A percentile compares a stretch with the other conserved stretches of the same genome.
Evolutionary conservation across 2,888 invertebrate species (phyloP).

Genomic region (Deilephila elpenor): DNA sequence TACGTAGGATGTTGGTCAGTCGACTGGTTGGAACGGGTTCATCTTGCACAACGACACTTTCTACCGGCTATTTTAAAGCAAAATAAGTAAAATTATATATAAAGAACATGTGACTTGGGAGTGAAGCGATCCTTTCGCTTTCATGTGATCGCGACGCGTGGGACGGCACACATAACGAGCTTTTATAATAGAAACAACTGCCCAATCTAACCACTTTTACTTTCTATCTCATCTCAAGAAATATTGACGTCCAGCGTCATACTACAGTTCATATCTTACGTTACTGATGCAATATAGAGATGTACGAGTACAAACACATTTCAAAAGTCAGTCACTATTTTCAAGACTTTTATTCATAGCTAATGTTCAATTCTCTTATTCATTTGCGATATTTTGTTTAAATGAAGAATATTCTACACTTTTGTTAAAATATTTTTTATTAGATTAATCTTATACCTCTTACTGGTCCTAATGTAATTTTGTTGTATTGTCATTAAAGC

Average conservation of each 20-base stretch:
- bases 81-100: constrained; percentile 26
- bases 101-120: constrained; percentile 41
- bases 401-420: too few species aligned
- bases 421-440: too few species aligned
- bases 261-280: constrained; percentile 5
- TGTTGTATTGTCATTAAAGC: too few species aligned
- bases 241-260: constrained; percentile 57
- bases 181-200: constrained; percentile 66
- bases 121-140: constrained; percentile 71
- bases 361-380: neutral
- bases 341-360: neutral
- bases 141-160: constrained; percentile 53
- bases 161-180: constrained; percentile 58
- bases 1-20: neutral
- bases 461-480: too few species aligned
- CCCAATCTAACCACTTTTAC: constrained; percentile 80
- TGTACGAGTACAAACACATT: neutral
- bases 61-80: constrained; percentile 35
- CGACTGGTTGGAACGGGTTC: too few species aligned
- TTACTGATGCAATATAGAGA: neutral
- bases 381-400: neutral
- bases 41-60: constrained; percentile 31
- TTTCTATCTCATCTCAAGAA: constrained; percentile 63
- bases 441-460: too few species aligned
- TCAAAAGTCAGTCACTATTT: neutral